These are phyloP conservation scores for Verasper variegatus DNA, from an alignment of 2,113 vertebrate genomes.

Conservation along the genomic window DNA sequence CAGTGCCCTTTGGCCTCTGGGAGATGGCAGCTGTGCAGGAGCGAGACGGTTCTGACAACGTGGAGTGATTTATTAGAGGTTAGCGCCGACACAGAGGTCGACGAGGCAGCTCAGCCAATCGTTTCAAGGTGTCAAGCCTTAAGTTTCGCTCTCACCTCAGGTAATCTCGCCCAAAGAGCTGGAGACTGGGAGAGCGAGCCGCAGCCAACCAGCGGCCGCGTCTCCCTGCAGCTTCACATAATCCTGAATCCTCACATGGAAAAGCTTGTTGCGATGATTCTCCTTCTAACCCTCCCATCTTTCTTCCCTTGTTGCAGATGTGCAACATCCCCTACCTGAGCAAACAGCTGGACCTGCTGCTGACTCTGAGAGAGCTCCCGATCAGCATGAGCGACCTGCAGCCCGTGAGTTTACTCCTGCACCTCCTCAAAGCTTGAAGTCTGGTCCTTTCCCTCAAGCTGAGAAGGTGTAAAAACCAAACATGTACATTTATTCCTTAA, in stretches of 20 bases:
- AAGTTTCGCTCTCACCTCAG: constrained; percentile 40
- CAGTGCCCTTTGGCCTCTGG: constrained; percentile 50
- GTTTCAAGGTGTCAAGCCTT: constrained; percentile 67
- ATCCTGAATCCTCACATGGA: too few species aligned
- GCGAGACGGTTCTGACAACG: constrained; percentile 32
- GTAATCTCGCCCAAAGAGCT: constrained; percentile 23
- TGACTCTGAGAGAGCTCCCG: constrained; percentile 85
- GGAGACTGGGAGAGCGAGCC: background rate
- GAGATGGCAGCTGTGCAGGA: constrained; percentile 42
- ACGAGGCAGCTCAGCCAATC: constrained; percentile 64
- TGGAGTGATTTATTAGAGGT: constrained; percentile 69
- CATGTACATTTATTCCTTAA: constrained; percentile 65
- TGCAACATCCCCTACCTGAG: constrained; percentile 86
- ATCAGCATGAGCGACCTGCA: constrained; percentile 82
- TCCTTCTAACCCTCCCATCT: background rate
- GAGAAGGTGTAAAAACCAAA: constrained; percentile 8
- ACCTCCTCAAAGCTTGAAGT: constrained; percentile 44
- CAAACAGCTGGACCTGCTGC: constrained; percentile 82
- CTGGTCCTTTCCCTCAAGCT: constrained; percentile 14
- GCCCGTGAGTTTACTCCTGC: constrained; percentile 76
- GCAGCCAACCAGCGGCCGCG: background rate
- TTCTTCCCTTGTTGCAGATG: constrained; percentile 77
- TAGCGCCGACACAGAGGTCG: constrained; percentile 64
- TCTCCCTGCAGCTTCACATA: too few species aligned
- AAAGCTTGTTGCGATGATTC: background rate